Evolutionary conservation across 37 sponge, comb jelly and placozoan species (phyloP).

Genomic region (Axinella damicornis): DNA sequence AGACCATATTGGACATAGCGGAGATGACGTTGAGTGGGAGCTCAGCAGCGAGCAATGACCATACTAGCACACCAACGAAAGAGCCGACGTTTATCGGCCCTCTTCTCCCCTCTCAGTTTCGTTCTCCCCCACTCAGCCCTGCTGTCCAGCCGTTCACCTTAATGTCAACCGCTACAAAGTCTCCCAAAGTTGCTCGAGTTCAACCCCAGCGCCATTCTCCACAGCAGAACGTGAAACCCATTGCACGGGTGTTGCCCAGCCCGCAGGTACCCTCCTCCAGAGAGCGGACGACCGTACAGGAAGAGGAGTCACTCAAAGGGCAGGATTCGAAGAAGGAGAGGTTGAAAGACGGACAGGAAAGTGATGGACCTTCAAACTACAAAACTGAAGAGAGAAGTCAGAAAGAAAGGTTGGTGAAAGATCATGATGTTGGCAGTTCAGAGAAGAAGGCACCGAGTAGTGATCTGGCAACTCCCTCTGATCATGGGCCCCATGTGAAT

Average conservation of each 20-base stretch:
- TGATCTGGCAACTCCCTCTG: constrained; percentile 3
- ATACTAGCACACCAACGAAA: no score
- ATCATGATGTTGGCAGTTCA: not conserved
- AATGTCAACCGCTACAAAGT: not conserved
- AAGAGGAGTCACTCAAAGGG: not conserved
- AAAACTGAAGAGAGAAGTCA: not conserved
- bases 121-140: not conserved
- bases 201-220: constrained; percentile 38
- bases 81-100: not conserved
- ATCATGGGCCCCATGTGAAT: not conserved
- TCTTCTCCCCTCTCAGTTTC: not conserved
- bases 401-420: not conserved
- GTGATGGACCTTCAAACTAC: not conserved
- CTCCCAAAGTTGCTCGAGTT: constrained; percentile 58
- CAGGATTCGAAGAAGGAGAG: not conserved
- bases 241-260: constrained; percentile 62
- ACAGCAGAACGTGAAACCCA: constrained; percentile 33
- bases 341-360: not conserved
- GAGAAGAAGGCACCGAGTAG: not conserved
- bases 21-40: not conserved
- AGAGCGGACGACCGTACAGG: no score
- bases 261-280: not conserved
- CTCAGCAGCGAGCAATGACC: no score
- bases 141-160: not conserved
- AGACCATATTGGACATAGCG: not conserved